Evolutionary conservation across 1,140 invertebrate genomes (phyloP), one percentile per base, ranked within the genome.

Genomic region (Sarcophaga bullata): DNA sequence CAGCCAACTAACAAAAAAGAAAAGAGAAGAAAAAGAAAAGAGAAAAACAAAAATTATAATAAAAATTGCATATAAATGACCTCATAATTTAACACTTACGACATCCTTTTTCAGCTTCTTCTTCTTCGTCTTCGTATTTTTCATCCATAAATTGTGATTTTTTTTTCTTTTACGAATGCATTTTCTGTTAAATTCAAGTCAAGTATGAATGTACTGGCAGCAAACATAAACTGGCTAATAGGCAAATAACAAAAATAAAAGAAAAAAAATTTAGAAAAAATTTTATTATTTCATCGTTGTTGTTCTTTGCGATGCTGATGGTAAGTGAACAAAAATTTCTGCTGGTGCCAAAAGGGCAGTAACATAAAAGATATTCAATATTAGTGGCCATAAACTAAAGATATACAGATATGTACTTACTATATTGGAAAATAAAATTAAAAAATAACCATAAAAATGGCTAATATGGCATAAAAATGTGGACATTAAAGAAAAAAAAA

Each of bases 21-120:
- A 4, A 37, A 4, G 4, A 37, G 25, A 37, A 37, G 25, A 4
- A 37, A 4, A 37, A 37, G 25, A 37, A 37, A 37, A 37, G 4
- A 37, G 25, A 68, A 6, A 76, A n/a, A n/a, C 48, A 48, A 76
- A 49, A 49, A 49, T 48, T 49, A 15, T 15, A 48, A 76, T 75
- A 75, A 76, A 76, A 76, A 76, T 17, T 76, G 47, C 47, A 76
- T 76, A 17, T 76, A 76, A 76, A 76, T 76, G 73, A 76, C 73
- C 73, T 49, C 73, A 76, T 76, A 76, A 76, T 49, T 76, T 76
- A 7, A 49, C 73, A 76, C 73, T 76, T 76, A 6, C 15, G 58
- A 13, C 48, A n/a, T 76, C n/a, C 7, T 17, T 76, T 7, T 73
- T 47, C 25, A 15, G 47, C 11, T 73, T 0, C 46, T 73, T 47